Evolutionary conservation across 2,888 invertebrate species (phyloP).

Genomic region (Philereme transversata): DNA sequence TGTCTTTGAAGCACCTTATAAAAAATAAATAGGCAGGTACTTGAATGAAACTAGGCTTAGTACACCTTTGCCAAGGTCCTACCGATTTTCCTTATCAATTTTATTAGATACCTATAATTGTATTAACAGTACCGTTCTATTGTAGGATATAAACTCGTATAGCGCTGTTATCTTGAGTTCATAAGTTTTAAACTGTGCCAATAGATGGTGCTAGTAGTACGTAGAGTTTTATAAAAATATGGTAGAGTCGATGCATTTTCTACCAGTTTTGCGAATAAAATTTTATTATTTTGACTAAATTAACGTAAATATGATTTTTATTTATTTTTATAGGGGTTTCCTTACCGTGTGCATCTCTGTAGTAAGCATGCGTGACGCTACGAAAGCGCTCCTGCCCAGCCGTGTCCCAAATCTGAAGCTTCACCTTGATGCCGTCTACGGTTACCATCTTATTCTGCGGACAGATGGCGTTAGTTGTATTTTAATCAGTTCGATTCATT

Average conservation of each 20-base stretch:
- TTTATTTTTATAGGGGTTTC: background rate
- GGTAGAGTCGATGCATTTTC: background rate
- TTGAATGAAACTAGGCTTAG: background rate
- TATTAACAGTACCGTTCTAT: too few species aligned
- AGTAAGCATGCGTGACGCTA: constrained; percentile 97
- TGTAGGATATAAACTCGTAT: background rate
- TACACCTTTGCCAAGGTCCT: background rate
- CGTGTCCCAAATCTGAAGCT: constrained; percentile 98
- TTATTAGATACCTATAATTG: too few species aligned
- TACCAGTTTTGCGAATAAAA: background rate
- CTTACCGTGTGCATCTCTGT: constrained; percentile 96
- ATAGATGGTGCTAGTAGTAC: constrained; percentile 50
- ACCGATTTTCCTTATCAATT: background rate
- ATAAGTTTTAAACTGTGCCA: constrained; percentile 8
- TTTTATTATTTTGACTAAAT: background rate
- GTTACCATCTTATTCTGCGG: constrained; percentile 92
- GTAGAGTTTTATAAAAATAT: background rate
- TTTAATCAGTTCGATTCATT: constrained; percentile 1
- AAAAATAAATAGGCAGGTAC: background rate
- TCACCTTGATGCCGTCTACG: constrained; percentile 93
- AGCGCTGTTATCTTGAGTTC: background rate
- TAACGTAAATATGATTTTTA: background rate
- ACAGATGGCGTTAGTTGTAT: constrained; percentile 75
- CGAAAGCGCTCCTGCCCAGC: constrained; percentile 97
- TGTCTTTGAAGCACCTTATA: background rate